Base-by-base conservation (phyloP, 1,140 invertebrate genomes). In the Rhagoletis zephyria region DNA sequence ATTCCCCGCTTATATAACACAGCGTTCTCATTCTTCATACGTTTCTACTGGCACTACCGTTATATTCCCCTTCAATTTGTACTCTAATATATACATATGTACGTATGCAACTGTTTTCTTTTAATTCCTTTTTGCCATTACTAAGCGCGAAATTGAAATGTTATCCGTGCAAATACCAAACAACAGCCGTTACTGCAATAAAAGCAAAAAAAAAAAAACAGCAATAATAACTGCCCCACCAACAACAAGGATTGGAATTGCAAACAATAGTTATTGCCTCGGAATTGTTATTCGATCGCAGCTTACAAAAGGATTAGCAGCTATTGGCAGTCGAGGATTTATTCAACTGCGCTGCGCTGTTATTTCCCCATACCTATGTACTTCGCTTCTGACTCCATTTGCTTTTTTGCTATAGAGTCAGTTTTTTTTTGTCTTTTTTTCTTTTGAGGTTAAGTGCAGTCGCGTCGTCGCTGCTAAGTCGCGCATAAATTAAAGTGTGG, bases 81-180 rank as follows among this genome's bases (percentile, higher is more conserved):
- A n/a, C n/a, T n/a, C n/a, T n/a, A n/a, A n/a, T n/a, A n/a, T n/a
- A n/a, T n/a, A n/a, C n/a, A n/a, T n/a, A n/a, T n/a, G n/a, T n/a
- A n/a, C n/a, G n/a, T n/a, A n/a, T n/a, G n/a, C 9, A 9, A 56
- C 51, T 56, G 67, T 16, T 74, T 3, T 74, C 45, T 81, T 81
- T 81, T 81, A 56, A 81, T 81, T 81, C 74, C 48, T 81, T 56
- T 81, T 56, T 59, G 48, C n/a, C 74, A 30, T 59, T 56, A n/a
- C 48, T 81, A 81, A 81, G 74, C 74, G 74, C 74, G 74, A 81
- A 81, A 81, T 81, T 81, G 51, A 81, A 81, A 81, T 81, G 74
- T 81, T 81, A 81, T 81, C 74, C 74, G 74, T 81, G 74, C 74
- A 81, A 81, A 81, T 81, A 19, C 74, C 74, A 81, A 81, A 81